Conservation (phyloP, 1,140 invertebrate species). For the Cyphomyrmex costatus region DNA sequence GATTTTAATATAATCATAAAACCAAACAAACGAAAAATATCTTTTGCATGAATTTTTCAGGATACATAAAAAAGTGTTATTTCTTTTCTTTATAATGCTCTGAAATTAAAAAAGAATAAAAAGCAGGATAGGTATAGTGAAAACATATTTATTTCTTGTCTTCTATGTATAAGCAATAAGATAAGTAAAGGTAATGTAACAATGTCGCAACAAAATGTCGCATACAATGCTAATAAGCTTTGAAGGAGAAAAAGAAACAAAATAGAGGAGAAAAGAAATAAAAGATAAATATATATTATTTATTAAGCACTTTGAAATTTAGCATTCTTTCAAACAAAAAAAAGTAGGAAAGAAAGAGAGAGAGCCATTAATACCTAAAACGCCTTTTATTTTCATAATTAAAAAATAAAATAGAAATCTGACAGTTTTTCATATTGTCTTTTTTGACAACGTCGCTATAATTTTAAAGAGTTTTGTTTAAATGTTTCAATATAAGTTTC, state of each 20-base stretch:
- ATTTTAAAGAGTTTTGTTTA: too few relatives aligned
- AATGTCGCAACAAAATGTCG: not conserved
- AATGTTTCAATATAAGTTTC: too few relatives aligned
- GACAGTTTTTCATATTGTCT: too few relatives aligned
- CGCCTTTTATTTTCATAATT: too few relatives aligned
- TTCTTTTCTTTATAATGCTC: too few relatives aligned
- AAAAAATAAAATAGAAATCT: too few relatives aligned
- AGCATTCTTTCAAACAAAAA: not conserved
- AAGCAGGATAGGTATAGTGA: not conserved
- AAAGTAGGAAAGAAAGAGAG: not conserved
- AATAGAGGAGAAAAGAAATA: not conserved
- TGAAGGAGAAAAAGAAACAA: not conserved
- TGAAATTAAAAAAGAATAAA: not conserved
- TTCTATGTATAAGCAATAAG: not conserved
- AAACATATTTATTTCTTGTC: not conserved
- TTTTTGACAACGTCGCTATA: too few relatives aligned
- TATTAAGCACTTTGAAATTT: not conserved
- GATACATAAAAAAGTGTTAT: not conserved
- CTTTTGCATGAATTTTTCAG: not conserved
- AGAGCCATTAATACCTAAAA: too few relatives aligned
- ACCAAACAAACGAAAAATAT: not conserved
- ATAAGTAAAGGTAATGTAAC: not conserved
- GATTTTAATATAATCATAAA: conserved; percentile 12
- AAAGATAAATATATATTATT: not conserved
- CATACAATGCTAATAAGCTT: conserved; percentile 8